A percentile compares a stretch with the other conserved stretches of the same genome.
Conservation (phyloP, 1,140 invertebrate species). For the Lordiphosa collinella region DNA sequence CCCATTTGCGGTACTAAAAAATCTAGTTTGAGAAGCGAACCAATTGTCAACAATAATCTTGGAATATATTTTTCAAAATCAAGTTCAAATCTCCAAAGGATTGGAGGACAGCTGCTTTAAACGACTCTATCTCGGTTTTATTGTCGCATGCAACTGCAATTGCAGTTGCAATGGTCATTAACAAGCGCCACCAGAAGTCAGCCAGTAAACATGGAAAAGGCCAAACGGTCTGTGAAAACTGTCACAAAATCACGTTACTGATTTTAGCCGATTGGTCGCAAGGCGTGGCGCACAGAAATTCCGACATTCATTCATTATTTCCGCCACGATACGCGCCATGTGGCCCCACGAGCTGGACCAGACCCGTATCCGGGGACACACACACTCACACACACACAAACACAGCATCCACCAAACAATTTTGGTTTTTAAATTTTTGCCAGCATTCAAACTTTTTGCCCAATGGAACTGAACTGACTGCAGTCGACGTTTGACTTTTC, state of each 20-base stretch:
- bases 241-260: slow-evolving; percentile 44
- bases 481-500: slow-evolving; percentile 61
- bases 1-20: no score
- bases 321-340: slow-evolving; percentile 47
- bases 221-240: slow-evolving; percentile 39
- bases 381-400: slow-evolving; percentile 15
- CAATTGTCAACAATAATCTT: slow-evolving; percentile 5
- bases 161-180: slow-evolving; percentile 25
- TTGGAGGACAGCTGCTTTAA: slow-evolving; percentile 3
- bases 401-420: slow-evolving; percentile 42
- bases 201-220: slow-evolving; percentile 15
- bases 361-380: slow-evolving; percentile 10
- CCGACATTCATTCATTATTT: slow-evolving; percentile 63
- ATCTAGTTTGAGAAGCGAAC: no score
- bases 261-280: slow-evolving; percentile 36
- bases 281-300: slow-evolving; percentile 12
- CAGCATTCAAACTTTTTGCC: slow-evolving; percentile 55
- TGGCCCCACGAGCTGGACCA: neutral
- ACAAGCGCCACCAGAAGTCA: slow-evolving; percentile 10
- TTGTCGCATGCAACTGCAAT: slow-evolving; percentile 24
- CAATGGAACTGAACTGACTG: slow-evolving; percentile 41
- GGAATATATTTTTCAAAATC: slow-evolving; percentile 9
- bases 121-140: slow-evolving; percentile 21
- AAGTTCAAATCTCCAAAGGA: neutral
- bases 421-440: slow-evolving; percentile 40